Percentiles rank a stretch among this genome's conserved stretches.
These are phyloP conservation scores for Dryas iulia DNA, from an alignment of 1,140 invertebrate species.

Conservation along the genomic window DNA sequence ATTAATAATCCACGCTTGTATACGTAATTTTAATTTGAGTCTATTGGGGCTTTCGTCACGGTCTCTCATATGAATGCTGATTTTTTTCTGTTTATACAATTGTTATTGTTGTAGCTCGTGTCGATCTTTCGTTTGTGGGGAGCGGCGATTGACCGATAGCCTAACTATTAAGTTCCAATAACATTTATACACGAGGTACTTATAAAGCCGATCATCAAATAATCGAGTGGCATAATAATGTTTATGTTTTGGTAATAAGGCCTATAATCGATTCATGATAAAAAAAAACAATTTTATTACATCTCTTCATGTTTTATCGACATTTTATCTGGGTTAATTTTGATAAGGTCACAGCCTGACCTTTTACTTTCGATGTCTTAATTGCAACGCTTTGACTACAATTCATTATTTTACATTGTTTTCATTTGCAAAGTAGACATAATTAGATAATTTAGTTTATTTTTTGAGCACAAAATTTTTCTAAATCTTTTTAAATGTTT, in stretches of 20 bases:
- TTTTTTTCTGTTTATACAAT: slow-evolving; percentile 45
- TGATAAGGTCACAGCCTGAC: slow-evolving; percentile 32
- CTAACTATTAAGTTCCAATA: slow-evolving; percentile 51
- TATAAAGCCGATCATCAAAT: not conserved
- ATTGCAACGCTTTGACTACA: not conserved
- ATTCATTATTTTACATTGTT: not conserved
- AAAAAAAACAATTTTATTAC: not conserved
- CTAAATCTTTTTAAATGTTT: not conserved
- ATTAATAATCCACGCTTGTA: slow-evolving; percentile 76
- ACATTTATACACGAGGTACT: slow-evolving; percentile 40
- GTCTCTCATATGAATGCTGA: slow-evolving; percentile 42
- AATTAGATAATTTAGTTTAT: not conserved
- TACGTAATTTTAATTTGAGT: slow-evolving; percentile 70
- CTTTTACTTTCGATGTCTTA: slow-evolving; percentile 9
- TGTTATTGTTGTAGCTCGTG: slow-evolving; percentile 51
- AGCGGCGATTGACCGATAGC: slow-evolving; percentile 44
- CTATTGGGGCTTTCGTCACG: slow-evolving; percentile 59
- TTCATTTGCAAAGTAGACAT: not conserved
- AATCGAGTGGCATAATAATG: not conserved
- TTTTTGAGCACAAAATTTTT: not conserved
- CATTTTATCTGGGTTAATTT: slow-evolving; percentile 36
- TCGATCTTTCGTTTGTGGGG: slow-evolving; percentile 45
- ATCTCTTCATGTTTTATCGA: slow-evolving; percentile 11
- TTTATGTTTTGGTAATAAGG: slow-evolving; percentile 1
- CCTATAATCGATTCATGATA: not conserved